Base-by-base conservation (phyloP, 2,888 invertebrate genomes). In the Aphidius colemani region DNA sequence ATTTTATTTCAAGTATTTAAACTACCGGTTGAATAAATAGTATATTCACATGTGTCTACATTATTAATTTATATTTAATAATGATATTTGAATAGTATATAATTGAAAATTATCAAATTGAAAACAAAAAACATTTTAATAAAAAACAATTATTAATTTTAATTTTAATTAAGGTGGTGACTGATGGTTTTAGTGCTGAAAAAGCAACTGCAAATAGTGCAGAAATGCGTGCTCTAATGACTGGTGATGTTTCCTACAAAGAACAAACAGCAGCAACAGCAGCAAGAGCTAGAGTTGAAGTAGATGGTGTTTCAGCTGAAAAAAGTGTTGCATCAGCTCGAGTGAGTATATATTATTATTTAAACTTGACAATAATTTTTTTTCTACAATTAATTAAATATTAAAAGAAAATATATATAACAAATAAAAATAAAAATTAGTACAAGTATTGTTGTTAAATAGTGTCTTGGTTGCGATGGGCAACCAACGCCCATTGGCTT, bases 221-320 rank as follows among this genome's bases (percentile, higher is more conserved):
- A 7, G 89, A 90, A 82, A 86, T 88, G 84, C 89, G 90, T 80
- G 86, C 91, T 63, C 82, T 95, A 67, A 92, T 94, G 79, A 87
- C 94, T 40, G 93, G 93, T 46, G 94, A 94, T 76, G 83, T 94
- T 72, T 91, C 91, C 66, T 94, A 92, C 81, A 90, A 92, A 75
- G 92, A 93, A 83, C 89, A 89, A 70, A 89, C 88, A 75, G 90
- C 92, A 50, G 90, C 92, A 49, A 89, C 91, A 41, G 92, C 94
- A 11, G 88, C 90, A 69, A 88, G 90, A 71, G 90, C 93, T 69
- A 86, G 92, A 70, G 84, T 94, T 68, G 94, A 94, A 83, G 86
- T 93, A 67, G 94, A 94, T 78, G 94, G 94, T 53, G 87, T 94
- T 67, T 91, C 91, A 39, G 91, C 94, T 1, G 94, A 95, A 83